Base-by-base conservation (phyloP, 2,888 invertebrate species). In the Xestia sexstrigata region DNA sequence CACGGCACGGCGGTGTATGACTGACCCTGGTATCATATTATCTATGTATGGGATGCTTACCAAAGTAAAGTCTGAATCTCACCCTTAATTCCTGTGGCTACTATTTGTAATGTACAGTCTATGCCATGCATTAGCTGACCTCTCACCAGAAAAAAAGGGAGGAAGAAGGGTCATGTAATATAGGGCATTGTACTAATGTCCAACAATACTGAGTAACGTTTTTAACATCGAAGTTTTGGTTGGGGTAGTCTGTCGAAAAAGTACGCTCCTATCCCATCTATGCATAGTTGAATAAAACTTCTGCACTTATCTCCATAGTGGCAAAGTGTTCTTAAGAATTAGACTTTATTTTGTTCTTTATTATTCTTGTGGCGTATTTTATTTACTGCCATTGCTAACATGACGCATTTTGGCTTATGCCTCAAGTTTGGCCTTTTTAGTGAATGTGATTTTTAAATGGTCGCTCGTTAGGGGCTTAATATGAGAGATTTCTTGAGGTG, bases 311-410 rank as follows among this genome's bases (percentile, higher is more conserved):
- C 62, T 52, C 6, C 30, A 20, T 66, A 47, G n/a, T 72, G 74
- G 20, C 86, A 49, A 75, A 75, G 39, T 52, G 42, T 77, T 87
- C 81, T 82, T 79, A 79, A 78, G 82, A 88, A 87, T 88, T 84
- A 82, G 84, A 84, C 81, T 88, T 87, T 87, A 88, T 87, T 88
- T 87, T 80, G 71, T 76, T 74, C 79, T 87, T 87, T 87, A 88
- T 82, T 83, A 76, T 80, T 77, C 68, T 75, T 79, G 75, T 71
- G 73, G 75, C 70, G 78, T 74, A 76, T 88, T 88, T 86, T 87
- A 87, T 87, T 87, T 86, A 87, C 80, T 60, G 75, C 78, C 75
- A 60, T 66, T 78, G 79, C 79, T 78, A 81, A 87, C 88, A 83
- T 78, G 81, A 75, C 79, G 71, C 60, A 42, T 75, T 87, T 83